Evolutionary conservation across 1,140 invertebrate species (phyloP).

Genomic region (Heliconius melpomene): DNA sequence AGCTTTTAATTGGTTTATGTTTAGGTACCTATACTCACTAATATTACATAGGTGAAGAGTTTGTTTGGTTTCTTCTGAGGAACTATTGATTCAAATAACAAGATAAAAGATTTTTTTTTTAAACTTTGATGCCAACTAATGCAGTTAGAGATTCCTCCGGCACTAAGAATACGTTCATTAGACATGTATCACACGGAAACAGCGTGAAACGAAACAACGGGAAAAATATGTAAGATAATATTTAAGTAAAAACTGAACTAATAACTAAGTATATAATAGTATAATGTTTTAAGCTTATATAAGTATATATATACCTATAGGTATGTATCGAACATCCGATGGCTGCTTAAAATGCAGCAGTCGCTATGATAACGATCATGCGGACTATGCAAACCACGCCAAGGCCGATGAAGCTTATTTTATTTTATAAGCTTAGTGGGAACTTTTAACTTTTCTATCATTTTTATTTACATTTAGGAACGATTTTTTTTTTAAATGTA

Average conservation of each 20-base stretch:
- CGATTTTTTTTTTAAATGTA: too few relatives aligned
- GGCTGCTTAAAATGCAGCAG: background rate
- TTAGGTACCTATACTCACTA: background rate
- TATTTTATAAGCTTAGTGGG: background rate
- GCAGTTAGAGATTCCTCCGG: too few relatives aligned
- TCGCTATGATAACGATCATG: slow-evolving; percentile 14
- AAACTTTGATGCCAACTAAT: too few relatives aligned
- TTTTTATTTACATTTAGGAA: background rate
- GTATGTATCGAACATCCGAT: slow-evolving; percentile 4
- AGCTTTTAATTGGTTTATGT: background rate
- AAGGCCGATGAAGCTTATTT: background rate
- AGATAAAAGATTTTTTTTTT: too few relatives aligned
- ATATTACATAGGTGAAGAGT: too few relatives aligned
- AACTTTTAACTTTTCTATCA: background rate
- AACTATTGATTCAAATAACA: too few relatives aligned
- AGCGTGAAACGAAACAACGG: too few relatives aligned
- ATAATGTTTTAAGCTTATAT: background rate
- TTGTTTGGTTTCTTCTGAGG: too few relatives aligned
- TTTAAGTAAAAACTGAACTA: background rate
- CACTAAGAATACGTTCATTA: too few relatives aligned
- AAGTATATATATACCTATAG: background rate
- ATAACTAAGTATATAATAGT: background rate
- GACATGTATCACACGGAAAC: too few relatives aligned
- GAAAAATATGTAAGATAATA: background rate
- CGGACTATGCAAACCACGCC: slow-evolving; percentile 9